Conservation (phyloP, 2,888 invertebrate species). For the Campoletis raptor region DNA sequence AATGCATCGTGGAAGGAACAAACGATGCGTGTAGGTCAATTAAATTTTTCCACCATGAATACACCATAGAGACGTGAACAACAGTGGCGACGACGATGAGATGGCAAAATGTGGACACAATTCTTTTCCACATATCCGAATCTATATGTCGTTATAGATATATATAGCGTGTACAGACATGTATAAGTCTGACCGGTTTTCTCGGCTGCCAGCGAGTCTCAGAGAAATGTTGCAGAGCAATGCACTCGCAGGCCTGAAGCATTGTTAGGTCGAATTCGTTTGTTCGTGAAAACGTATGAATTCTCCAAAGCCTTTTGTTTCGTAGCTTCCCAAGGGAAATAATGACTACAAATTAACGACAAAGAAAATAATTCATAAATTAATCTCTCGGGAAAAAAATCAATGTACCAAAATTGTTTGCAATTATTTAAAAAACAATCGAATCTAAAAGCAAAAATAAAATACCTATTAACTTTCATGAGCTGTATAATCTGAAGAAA, state of each 20-base stretch:
- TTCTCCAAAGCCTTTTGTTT: slow-evolving; percentile 1
- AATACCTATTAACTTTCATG: not conserved
- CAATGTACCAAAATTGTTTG: not conserved
- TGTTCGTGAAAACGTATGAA: slow-evolving; percentile 35
- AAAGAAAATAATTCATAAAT: not conserved
- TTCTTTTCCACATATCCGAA: slow-evolving; percentile 2
- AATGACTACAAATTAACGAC: not conserved
- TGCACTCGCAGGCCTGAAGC: slow-evolving; percentile 10
- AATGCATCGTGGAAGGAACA: slow-evolving; percentile 19
- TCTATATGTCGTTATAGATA: not conserved
- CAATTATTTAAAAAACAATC: not conserved
- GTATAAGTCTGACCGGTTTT: slow-evolving; percentile 57
- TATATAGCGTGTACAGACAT: not conserved
- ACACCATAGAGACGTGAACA: slow-evolving; percentile 37
- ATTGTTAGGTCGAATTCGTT: slow-evolving; percentile 45
- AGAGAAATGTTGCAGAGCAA: slow-evolving; percentile 15
- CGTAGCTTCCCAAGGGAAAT: not conserved
- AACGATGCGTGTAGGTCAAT: slow-evolving; percentile 38
- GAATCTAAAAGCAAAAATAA: not conserved
- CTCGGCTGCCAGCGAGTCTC: slow-evolving; percentile 34
- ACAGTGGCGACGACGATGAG: slow-evolving; percentile 6
- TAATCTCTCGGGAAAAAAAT: not conserved
- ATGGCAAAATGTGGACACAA: slow-evolving; percentile 20
- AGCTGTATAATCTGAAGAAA: not conserved
- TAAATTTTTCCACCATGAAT: slow-evolving; percentile 62